Evolutionary conservation across 2,797 vertebrate genomes (phyloP), one percentile per base, ranked within the genome.

Genomic region (Oophaga sylvatica): DNA sequence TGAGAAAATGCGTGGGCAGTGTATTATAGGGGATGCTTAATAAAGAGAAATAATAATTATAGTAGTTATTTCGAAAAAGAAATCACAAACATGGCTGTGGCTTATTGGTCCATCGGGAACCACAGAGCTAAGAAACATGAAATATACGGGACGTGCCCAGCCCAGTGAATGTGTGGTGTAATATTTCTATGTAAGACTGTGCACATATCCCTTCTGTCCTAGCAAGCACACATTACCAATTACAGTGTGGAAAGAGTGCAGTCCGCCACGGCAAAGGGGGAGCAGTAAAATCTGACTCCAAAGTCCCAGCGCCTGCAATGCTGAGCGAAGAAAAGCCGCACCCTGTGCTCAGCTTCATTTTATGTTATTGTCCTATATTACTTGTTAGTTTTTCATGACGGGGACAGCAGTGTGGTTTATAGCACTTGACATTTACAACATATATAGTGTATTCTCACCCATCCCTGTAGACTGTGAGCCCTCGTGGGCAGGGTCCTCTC

Each of bases 341-440:
- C 45, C 71, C 48, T 77, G 26, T 48, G 56, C 20, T 56, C 73
- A 77, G 75, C 45, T 77, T 77, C 12, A 9, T 56, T 53, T 77
- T 77, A 77, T 53, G 48, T 26, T 77, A 56, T 77, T 56, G 75
- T 77, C 75, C 75, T 77, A 56, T 77, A 56, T 77, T 77, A 77
- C 45, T 77, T 56, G 75, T 77, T 77, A 56, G 45, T 26, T 77
- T 77, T 77, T 77, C 48, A 77, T 56, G 48, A 77, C 45, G 53
- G 20, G 48, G 45, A 77, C 75, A 56, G 75, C 75, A 16, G 45
- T 53, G 75, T 56, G 8, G 75, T 77, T 77, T 77, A 77, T 56
- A 56, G 75, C 75, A 56, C 45, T 56, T 77, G 75, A 77, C 75
- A 77, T 77, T 77, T 77, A 77, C 75, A 77, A 16, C 75, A n/a